Base-by-base conservation (phyloP, 2,797 vertebrate genomes). In the Ptychobarbus kaznakovi region DNA sequence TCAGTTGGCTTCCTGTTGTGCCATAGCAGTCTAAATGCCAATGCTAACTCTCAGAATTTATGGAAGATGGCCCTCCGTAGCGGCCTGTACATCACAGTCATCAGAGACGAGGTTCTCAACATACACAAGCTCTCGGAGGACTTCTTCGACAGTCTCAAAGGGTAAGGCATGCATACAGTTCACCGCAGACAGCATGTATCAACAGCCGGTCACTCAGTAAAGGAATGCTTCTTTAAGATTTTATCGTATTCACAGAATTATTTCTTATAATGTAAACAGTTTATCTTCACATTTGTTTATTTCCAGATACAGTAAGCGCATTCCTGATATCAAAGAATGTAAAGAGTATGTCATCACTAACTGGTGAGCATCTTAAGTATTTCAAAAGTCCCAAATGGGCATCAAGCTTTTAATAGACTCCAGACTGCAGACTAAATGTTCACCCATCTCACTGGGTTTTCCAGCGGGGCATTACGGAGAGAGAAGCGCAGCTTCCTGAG, bases 1-100 rank as follows among this genome's bases (percentile, higher is more conserved):
- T 53, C 86, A 99, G 98, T 98, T 44, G 97, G 97, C 15, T 98
- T 98, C 95, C 92, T 99, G 92, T 92, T 97, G 93, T 99, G 97
- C 87, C 96, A 97, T 56, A 95, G 90, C 86, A 97, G 96, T 32
- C 94, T 99, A 87, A 95, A 94, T 75, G 73, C 91, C 0, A 94
- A 95, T 69, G 91, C 90, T 46, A 90, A 91, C 6, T 97, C 96
- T 69, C 96, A 94, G 93, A 95, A 96, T 40, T 93, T 99, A 89
- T 99, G 98, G 98, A 96, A 97, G 89, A 91, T 93, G 92, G 97
- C 94, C 15, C 94, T 99, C 78, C 95, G 96, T 81, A 96, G 96
- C 0, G 95, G 97, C 18, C 89, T 97, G 68, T 96, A 93, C 87
- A 49, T 99, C 90, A 94, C 92, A 40, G 94, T 99, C 28, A 93